Evolutionary conservation across 2,797 vertebrate species (phyloP), one percentile per base, ranked within the genome.

Genomic region (Catamblyrhynchus diadema): DNA sequence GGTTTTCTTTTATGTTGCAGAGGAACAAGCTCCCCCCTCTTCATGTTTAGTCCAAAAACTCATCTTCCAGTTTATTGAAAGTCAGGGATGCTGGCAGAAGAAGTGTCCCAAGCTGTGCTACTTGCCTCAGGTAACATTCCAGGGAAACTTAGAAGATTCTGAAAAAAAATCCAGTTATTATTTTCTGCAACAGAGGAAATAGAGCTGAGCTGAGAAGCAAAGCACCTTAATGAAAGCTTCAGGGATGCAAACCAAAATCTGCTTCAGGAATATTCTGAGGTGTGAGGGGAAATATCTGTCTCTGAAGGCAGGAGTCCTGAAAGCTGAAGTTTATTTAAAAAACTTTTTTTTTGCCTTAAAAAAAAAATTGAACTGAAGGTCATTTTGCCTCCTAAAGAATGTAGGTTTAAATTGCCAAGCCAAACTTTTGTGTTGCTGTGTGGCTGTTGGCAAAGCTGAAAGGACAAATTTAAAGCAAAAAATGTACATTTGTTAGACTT

Each of bases 1-100:
- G 67, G 2, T 75, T 89, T 78, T 75, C 81, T 92, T 75, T 30
- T 69, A 47, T 81, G 6, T 95, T 92, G 35, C 90, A 98, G 98
- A 98, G 74, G 93, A 97, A 86, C 86, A 96, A 90, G 98, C 98
- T 82, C 97, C 97, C n/a, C 79, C 97, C n/a, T 98, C 98, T 33
- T 97, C 98, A 2, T 15, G 96, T 93, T 96, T 98, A 86, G 98
- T 98, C 62, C 97, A 98, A 53, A 97, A 94, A 42, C 97, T 98
- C 70, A 97, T 98, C 88, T 98, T 98, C 69, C 97, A 98, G 48
- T 98, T 97, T 18, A 95, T 98, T 81, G 82, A 96, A 17, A 97
- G 97, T 69, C 95, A 59, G 21, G 96, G 93, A 37, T 96, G 70
- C 72, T 98, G 98, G 97, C 97, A 96, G 67, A 92, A 97, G 20